These are phyloP conservation scores for Diceros bicornis DNA, from an alignment of 2,797 vertebrate species.

Conservation along the genomic window DNA sequence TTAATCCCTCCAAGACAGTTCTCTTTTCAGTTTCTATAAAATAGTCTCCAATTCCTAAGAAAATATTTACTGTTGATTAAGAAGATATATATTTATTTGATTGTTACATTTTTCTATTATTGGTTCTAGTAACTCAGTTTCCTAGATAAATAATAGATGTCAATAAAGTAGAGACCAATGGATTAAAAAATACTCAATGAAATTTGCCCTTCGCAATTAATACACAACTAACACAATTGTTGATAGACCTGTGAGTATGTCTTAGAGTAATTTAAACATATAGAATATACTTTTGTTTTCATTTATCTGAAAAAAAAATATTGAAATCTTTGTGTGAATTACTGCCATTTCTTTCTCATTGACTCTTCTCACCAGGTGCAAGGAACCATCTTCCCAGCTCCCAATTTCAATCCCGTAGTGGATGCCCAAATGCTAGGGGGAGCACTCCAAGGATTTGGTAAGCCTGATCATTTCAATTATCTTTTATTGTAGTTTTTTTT, in stretches of 20 bases:
- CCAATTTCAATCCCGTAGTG: conserved; percentile 88
- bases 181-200: background rate
- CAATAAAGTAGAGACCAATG: background rate
- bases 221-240: background rate
- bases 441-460: conserved; percentile 90
- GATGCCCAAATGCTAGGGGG: conserved; percentile 90
- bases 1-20: background rate
- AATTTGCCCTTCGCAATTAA: background rate
- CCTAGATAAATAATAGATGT: background rate
- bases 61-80: background rate
- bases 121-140: background rate
- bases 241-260: background rate
- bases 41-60: background rate
- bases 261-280: background rate
- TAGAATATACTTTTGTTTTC: background rate
- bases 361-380: conserved; percentile 84
- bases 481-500: background rate
- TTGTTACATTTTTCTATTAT: background rate
- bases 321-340: background rate
- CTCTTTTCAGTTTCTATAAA: conserved; percentile 46
- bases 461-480: background rate
- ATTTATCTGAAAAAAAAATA: background rate
- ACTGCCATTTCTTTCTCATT: background rate
- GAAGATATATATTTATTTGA: background rate
- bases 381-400: conserved; percentile 89